A percentile compares a stretch with the other conserved stretches of the same genome.
Conservation (phyloP, 1,140 invertebrate species). For the Chelonus insularis region DNA sequence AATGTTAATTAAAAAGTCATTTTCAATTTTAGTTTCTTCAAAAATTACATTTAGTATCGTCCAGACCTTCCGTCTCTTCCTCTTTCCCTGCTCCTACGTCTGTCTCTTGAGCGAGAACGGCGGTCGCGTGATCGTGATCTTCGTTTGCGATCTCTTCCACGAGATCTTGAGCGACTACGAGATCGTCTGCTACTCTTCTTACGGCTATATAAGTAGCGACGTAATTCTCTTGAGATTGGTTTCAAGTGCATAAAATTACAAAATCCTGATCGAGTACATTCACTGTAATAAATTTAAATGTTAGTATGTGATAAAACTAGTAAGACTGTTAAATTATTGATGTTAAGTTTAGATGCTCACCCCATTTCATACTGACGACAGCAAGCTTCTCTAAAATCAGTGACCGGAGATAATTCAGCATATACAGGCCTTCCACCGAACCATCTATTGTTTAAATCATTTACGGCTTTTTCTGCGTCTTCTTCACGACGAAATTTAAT, state of each 20-base stretch:
- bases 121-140: constrained; percentile 57
- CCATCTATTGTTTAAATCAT: constrained; percentile 97
- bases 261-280: constrained; percentile 97
- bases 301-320: too few species aligned
- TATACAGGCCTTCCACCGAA: constrained; percentile 98
- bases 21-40: neutral
- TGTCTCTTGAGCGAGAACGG: constrained; percentile 50
- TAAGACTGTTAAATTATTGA: too few species aligned
- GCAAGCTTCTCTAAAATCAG: constrained; percentile 98
- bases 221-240: constrained; percentile 91
- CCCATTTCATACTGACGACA: constrained; percentile 99
- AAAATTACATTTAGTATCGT: constrained; percentile 45
- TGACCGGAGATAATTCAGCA: constrained; percentile 96
- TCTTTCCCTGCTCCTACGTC: constrained; percentile 45
- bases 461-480: constrained; percentile 95
- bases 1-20: too few species aligned
- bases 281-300: constrained; percentile 57
- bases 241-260: constrained; percentile 99
- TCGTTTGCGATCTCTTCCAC: constrained; percentile 49
- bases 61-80: constrained; percentile 59
- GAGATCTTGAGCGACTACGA: constrained; percentile 49
- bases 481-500: constrained; percentile 99
- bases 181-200: constrained; percentile 59
- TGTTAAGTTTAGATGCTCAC: constrained; percentile 46
- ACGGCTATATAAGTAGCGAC: constrained; percentile 67